These are phyloP conservation scores for Squalus acanthias DNA, from an alignment of 2,797 vertebrate genomes.

Conservation along the genomic window DNA sequence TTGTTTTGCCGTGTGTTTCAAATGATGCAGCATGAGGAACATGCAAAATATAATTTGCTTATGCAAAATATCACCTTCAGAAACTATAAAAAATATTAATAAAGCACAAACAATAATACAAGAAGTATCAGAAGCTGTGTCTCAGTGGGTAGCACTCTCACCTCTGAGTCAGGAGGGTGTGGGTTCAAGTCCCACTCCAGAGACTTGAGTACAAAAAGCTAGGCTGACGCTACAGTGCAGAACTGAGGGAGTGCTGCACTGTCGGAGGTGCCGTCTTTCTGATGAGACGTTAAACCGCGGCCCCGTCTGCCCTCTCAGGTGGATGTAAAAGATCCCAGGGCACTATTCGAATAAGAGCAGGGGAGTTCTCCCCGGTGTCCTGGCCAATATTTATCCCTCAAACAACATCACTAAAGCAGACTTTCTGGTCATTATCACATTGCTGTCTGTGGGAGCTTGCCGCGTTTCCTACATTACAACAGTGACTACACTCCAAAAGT, in stretches of 20 bases:
- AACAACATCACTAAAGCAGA: background rate
- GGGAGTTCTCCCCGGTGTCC: background rate
- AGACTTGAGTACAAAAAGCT: background rate
- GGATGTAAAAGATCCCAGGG: background rate
- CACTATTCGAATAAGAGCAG: background rate
- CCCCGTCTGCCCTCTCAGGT: background rate
- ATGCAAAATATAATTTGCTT: background rate
- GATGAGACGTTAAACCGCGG: background rate
- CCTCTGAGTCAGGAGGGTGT: background rate
- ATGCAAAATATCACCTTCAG: background rate
- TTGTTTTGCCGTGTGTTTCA: background rate
- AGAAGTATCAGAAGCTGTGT: background rate
- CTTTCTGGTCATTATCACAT: background rate
- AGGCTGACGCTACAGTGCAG: background rate
- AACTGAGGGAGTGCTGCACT: background rate
- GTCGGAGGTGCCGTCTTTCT: background rate
- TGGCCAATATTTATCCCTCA: background rate
- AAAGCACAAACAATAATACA: background rate
- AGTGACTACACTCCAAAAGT: background rate
- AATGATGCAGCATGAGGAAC: background rate
- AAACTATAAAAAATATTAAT: background rate
- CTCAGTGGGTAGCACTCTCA: background rate
- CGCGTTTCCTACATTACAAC: background rate
- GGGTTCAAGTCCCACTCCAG: background rate
- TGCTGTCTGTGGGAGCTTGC: background rate